Evolutionary conservation across 2,888 invertebrate species (phyloP), one percentile per base, ranked within the genome.

Genomic region (Ophioninae sp.): DNA sequence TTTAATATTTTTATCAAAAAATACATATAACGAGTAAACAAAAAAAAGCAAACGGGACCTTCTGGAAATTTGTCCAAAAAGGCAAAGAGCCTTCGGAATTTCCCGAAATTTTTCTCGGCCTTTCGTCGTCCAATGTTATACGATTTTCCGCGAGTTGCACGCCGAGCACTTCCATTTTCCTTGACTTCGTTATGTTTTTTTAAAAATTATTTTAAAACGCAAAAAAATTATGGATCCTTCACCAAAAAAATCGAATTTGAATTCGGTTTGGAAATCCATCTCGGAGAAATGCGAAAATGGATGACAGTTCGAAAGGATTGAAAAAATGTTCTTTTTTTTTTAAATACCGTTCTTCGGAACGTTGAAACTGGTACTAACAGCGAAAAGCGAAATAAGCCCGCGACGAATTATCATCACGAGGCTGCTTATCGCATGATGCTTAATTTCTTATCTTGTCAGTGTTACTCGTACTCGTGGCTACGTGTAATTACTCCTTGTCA

Each of bases 401-500:
- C 50, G 13, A 50, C 50, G 50, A 50, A 50, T 6, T 50, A 6
- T 50, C 50, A 37, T 37, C 64, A 72, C 73, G 69, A 69, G 64
- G 69, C 74, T 81, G 69, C 83, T 83, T 83, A 83, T 83, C 83
- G 50, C 44, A 20, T 39, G 75, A 69, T 57, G 81, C 23, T 81
- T 65, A 81, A 78, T 81, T 83, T 83, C 81, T 83, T 83, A 83
- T 83, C 83, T 81, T 30, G 39, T 56, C 74, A 37, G 44, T 64
- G 59, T 78, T 78, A 30, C 72, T 67, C 50, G 50, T 78, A 56
- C 65, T 37, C 81, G 39, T 67, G 69, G 74, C 75, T 1, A 30
- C 2, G 30, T 30, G 30, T 81, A 83, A 83, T 83, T 83, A 83
- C 80, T 70, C 65, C 59, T 23, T 74, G 70, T 41, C 65, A 37